These are phyloP conservation scores for Tyrannus savana DNA, from an alignment of 2,113 vertebrate species.

Conservation along the genomic window DNA sequence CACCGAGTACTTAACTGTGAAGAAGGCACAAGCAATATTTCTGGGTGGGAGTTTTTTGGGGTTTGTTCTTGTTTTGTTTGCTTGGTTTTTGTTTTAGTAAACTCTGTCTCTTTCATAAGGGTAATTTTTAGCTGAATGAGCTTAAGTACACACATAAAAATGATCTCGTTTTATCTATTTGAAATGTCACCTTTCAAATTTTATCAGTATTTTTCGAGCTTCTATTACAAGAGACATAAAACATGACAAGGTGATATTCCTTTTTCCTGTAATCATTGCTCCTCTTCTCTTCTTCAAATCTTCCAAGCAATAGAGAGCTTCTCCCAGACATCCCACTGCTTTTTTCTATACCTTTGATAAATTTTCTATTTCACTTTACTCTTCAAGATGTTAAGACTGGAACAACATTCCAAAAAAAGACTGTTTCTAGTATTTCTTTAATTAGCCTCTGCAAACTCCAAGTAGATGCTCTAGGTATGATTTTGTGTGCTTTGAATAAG, in stretches of 20 bases:
- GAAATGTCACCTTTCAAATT: background rate
- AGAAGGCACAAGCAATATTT: background rate
- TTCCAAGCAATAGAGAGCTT: background rate
- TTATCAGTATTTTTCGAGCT: background rate
- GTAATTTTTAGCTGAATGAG: background rate
- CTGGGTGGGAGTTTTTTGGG: background rate
- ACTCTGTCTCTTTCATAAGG: background rate
- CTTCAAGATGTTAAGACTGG: background rate
- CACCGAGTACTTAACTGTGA: background rate
- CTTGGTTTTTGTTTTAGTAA: background rate
- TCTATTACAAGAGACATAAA: background rate
- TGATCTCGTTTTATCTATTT: background rate
- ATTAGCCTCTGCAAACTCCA: background rate
- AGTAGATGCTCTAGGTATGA: background rate
- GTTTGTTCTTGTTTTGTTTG: background rate
- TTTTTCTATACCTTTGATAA: background rate
- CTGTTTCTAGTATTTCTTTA: background rate
- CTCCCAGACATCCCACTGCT: background rate
- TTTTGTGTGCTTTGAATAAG: background rate
- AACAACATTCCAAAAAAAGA: background rate
- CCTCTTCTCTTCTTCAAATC: background rate
- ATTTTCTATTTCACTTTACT: background rate
- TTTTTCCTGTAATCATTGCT: background rate
- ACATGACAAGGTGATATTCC: rapidly evolving
- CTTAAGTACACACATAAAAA: background rate